Evolutionary conservation across 1,140 invertebrate genomes (phyloP), one percentile per base, ranked within the genome.

Genomic region (Drosophila setifemur): DNA sequence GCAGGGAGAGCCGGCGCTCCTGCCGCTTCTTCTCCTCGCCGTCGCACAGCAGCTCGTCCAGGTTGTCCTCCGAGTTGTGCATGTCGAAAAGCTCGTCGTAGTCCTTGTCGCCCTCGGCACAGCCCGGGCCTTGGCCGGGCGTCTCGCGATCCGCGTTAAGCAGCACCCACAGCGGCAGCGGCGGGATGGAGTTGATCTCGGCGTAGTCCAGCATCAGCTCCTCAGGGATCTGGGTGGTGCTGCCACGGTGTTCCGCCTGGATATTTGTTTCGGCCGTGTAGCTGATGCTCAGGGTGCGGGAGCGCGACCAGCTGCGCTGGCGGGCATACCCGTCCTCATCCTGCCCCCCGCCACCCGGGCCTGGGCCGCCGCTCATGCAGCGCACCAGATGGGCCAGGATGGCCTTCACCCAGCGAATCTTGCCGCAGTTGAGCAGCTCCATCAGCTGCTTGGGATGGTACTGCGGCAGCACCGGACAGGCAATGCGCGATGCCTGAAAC

Each of bases 371-470:
- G 12, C 95, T 95, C 53, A 96, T 96, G 67, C 90, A 90, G 21
- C 89, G 87, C 8, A 99, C 97, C 29, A 99, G 92, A 93, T 99
- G 98, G 2, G 97, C 95, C 28, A 99, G 92, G 58, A 99, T 99
- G 0, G 98, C 98, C 91, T 99, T 99, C 0, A 99, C 98, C 94
- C 98, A 97, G 76, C 96, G 92, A 26, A 98, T 98, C 92, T 99
- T 99, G 0, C 99, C 99, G 53, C 98, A 99, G 91, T 99, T 99
- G 0, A 99, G 92, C n/a, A 99, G 91, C 90, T 99, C 98, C 95
- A 99, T 99, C 2, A 99, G 91, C 86, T 99, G 98, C 89, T 99
- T 98, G 0, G 98, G 98, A 93, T 99, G 99, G 91, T 99, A 99
- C 85, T 99, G 99, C 0, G 99, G 98, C 58, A 99, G 91, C n/a